A percentile compares a stretch with the other conserved stretches of the same genome.
Conservation (phyloP, 1,140 invertebrate genomes). For the Armadillidium nasatum region DNA sequence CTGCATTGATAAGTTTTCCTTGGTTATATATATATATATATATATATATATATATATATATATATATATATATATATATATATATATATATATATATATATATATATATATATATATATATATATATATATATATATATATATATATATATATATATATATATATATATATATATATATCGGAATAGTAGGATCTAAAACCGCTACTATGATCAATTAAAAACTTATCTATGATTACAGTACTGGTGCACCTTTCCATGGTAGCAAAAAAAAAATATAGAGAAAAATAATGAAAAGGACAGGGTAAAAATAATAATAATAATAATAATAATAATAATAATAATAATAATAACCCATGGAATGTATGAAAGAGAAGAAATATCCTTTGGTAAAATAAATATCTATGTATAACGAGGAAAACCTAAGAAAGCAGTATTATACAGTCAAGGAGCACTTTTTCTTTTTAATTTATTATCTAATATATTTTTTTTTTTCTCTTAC, state of each 20-base stretch:
- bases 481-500: not conserved
- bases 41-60: no score
- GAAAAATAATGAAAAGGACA: not conserved
- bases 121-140: no score
- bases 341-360: not conserved
- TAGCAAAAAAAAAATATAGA: not conserved
- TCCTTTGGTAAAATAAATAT: constrained; percentile 12
- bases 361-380: not conserved
- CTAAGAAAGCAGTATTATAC: not conserved
- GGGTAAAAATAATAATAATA: not conserved
- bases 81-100: no score
- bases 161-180: no score
- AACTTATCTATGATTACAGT: not conserved
- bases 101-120: no score
- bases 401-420: not conserved
- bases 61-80: no score
- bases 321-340: no score
- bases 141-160: no score
- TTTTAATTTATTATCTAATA: not conserved
- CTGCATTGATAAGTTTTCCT: no score
- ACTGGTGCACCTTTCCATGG: constrained; percentile 3
- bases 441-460: not conserved
- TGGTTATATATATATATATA: no score
- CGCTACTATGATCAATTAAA: not conserved
- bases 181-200: no score